Conservation (phyloP, 2,113 vertebrate genomes). For the Equus przewalskii region DNA sequence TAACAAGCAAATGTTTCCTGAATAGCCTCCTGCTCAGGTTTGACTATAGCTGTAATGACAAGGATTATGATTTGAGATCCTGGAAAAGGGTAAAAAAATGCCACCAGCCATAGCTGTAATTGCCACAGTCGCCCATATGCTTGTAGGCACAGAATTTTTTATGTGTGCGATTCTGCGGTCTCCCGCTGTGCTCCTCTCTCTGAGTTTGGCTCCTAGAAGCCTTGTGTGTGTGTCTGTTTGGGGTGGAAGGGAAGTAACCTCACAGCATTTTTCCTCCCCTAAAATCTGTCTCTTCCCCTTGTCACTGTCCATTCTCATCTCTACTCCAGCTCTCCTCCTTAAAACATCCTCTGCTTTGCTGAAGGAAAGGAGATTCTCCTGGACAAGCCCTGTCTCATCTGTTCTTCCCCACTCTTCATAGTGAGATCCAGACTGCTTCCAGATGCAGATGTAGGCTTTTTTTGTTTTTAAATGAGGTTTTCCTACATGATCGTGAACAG, state of each 20-base stretch:
- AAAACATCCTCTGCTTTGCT: constrained; percentile 47
- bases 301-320: constrained; percentile 55
- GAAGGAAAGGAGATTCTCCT: not conserved
- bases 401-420: not conserved
- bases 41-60: constrained; percentile 84
- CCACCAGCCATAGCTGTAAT: constrained; percentile 86
- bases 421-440: not conserved
- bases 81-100: constrained; percentile 58
- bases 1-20: constrained; percentile 71
- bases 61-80: constrained; percentile 85
- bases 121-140: constrained; percentile 88
- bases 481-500: constrained; percentile 54
- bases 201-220: constrained; percentile 70
- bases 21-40: constrained; percentile 58
- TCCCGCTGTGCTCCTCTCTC: constrained; percentile 82
- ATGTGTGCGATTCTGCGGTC: constrained; percentile 75
- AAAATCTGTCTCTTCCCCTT: constrained; percentile 51
- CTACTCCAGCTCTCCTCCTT: not conserved
- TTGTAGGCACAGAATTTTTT: constrained; percentile 82
- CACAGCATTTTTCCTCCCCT: constrained; percentile 36
- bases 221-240: constrained; percentile 62
- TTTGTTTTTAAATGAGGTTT: not conserved
- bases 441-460: constrained; percentile 34
- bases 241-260: constrained; percentile 63
- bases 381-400: not conserved